Evolutionary conservation across 2,888 invertebrate genomes (phyloP).

Genomic region (Liopterus haemorrhoidalis): DNA sequence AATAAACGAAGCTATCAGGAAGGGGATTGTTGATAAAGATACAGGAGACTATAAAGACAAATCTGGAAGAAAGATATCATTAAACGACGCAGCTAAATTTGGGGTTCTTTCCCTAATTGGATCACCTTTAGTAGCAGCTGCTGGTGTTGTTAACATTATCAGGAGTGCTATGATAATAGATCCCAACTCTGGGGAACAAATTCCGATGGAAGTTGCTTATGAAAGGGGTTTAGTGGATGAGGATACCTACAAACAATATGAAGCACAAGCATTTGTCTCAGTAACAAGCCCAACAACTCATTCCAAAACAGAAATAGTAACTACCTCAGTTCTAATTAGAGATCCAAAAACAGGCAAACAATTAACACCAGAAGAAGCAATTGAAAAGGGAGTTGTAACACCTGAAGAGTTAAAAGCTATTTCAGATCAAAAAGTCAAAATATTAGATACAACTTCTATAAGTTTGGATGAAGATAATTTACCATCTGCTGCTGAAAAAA

Average conservation of each 20-base stretch:
- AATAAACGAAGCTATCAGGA: conserved; percentile 68
- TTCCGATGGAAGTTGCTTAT: conserved; percentile 76
- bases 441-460: conserved; percentile 40
- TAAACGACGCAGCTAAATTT: conserved; percentile 69
- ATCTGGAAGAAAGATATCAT: conserved; percentile 58
- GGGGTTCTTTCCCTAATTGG: conserved; percentile 72
- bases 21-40: conserved; percentile 66
- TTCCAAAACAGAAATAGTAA: conserved; percentile 25
- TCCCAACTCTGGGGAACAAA: conserved; percentile 72
- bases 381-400: conserved; percentile 42
- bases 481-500: conserved; percentile 54
- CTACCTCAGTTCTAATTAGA: conserved; percentile 31
- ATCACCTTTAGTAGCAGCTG: conserved; percentile 66
- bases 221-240: conserved; percentile 66
- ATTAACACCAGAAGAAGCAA: conserved; percentile 48
- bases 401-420: conserved; percentile 38
- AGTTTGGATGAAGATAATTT: conserved; percentile 40
- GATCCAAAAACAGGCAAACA: conserved; percentile 46
- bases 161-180: conserved; percentile 63
- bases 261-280: conserved; percentile 43
- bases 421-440: conserved; percentile 32
- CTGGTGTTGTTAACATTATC: conserved; percentile 62
- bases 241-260: conserved; percentile 50
- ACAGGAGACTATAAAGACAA: conserved; percentile 64
- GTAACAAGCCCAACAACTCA: conserved; percentile 35